These are phyloP conservation scores for Poeciliopsis occidentalis DNA, from an alignment of 2,113 vertebrate genomes.

Conservation along the genomic window DNA sequence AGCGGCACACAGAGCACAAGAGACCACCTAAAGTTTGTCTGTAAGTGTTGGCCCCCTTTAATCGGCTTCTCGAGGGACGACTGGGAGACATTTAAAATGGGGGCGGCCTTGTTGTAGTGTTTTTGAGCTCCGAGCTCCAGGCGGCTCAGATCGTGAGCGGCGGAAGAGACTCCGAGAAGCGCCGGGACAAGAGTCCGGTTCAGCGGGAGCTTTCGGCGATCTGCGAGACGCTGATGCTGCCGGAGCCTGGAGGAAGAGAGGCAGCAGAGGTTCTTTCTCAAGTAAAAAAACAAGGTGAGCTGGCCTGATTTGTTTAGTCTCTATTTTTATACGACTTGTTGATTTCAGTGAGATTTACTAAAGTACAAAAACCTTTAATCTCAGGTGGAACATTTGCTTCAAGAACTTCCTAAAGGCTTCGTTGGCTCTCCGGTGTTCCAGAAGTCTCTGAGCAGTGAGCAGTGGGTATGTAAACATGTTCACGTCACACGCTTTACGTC, in stretches of 20 bases:
- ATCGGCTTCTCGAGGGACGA: not conserved
- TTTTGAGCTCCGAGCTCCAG: constrained; percentile 94
- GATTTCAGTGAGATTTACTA: too few species aligned
- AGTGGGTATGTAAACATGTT: constrained; percentile 80
- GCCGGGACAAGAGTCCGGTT: constrained; percentile 70
- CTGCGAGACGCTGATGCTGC: constrained; percentile 80
- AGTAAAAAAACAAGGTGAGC: constrained; percentile 85
- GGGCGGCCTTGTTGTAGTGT: constrained; percentile 79
- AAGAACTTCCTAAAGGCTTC: constrained; percentile 81
- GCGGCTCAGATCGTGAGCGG: constrained; percentile 86
- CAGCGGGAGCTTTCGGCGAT: constrained; percentile 83
- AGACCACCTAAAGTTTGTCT: constrained; percentile 87
- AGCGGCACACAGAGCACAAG: constrained; percentile 79
- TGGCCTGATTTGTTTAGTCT: not conserved
- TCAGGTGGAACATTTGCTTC: constrained; percentile 85
- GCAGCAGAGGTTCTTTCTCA: constrained; percentile 75
- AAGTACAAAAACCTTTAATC: not conserved
- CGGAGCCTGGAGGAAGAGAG: constrained; percentile 75
- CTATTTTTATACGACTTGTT: not conserved
- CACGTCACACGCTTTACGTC: not conserved
- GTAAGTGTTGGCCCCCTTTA: constrained; percentile 77
- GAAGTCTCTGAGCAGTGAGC: constrained; percentile 82
- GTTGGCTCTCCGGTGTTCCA: constrained; percentile 85
- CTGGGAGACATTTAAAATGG: not conserved
- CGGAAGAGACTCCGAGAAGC: constrained; percentile 70